Evolutionary conservation across 2,113 vertebrate species (phyloP).

Genomic region (Origma solitaria): DNA sequence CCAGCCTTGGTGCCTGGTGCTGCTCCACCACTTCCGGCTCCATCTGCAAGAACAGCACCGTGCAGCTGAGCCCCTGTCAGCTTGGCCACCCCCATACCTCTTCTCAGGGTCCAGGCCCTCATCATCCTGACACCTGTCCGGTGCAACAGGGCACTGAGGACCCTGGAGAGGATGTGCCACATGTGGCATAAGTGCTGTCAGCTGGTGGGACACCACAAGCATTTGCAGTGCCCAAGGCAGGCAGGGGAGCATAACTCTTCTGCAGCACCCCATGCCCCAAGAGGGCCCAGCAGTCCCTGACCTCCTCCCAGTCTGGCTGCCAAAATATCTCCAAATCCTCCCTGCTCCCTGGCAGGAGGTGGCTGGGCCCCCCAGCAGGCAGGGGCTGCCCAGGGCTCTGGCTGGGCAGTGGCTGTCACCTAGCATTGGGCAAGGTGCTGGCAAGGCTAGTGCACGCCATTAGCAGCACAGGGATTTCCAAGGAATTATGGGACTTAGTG

Average conservation of each 20-base stretch:
- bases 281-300: background rate
- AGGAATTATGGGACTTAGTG: slow-evolving; percentile 24
- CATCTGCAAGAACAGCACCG: slow-evolving; percentile 63
- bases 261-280: background rate
- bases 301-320: background rate
- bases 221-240: background rate
- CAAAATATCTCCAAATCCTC: background rate
- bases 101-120: background rate
- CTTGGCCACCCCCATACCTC: background rate
- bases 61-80: fast-evolving
- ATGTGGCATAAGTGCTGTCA: background rate
- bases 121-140: background rate
- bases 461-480: slow-evolving; percentile 22
- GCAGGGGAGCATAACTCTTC: background rate
- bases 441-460: background rate
- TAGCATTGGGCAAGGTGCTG: background rate
- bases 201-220: fast-evolving
- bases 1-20: slow-evolving; percentile 32
- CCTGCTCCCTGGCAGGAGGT: background rate
- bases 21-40: slow-evolving; percentile 75
- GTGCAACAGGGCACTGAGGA: background rate
- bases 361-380: background rate
- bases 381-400: background rate
- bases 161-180: background rate
- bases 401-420: background rate